These are phyloP conservation scores for Girardinus metallicus DNA, from an alignment of 2,797 vertebrate species.

Conservation along the genomic window DNA sequence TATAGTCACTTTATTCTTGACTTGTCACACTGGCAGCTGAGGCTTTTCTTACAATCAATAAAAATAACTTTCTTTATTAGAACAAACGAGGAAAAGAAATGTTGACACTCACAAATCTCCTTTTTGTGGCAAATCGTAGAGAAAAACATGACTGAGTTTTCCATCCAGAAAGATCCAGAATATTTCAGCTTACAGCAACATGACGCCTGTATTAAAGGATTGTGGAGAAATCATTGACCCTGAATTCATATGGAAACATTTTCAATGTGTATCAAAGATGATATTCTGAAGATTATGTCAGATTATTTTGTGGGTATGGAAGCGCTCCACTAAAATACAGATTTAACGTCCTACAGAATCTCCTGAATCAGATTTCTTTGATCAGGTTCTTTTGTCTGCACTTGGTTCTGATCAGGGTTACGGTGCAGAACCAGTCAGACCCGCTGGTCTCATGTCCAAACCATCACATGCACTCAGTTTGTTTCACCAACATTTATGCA, in stretches of 20 bases:
- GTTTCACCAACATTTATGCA: no score
- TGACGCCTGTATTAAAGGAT: neutral
- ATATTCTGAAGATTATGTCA: neutral
- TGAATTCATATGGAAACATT: neutral
- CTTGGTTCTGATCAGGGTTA: neutral
- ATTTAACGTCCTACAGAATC: neutral
- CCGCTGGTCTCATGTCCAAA: no score
- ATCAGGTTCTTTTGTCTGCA: neutral
- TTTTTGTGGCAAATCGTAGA: neutral
- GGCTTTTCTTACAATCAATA: slow-evolving; percentile 6
- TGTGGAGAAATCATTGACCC: neutral
- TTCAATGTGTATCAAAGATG: neutral
- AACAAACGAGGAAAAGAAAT: neutral
- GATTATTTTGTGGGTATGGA: no score
- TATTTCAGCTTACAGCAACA: neutral
- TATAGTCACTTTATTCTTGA: slow-evolving; percentile 19
- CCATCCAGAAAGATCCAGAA: neutral
- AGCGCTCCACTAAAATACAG: no score
- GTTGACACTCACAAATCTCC: neutral
- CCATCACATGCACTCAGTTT: neutral
- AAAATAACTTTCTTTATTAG: slow-evolving; percentile 17
- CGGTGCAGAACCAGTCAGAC: neutral
- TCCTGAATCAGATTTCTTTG: neutral
- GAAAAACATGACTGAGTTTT: neutral
- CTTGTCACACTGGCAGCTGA: slow-evolving; percentile 9